Base-by-base conservation (phyloP, 2,797 vertebrate genomes). In the Neoniphon sammara region DNA sequence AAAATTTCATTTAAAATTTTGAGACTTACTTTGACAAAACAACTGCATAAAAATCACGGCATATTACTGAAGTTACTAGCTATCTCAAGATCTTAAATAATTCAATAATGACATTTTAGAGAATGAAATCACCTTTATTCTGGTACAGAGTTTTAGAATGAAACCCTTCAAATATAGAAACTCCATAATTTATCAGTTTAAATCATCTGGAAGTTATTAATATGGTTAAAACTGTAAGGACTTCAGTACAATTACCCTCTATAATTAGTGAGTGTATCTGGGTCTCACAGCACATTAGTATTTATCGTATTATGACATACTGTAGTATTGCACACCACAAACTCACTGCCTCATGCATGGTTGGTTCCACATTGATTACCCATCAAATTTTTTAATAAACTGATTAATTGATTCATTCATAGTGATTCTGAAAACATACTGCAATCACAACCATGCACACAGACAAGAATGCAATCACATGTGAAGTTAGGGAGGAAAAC, bases 391-490 rank as follows among this genome's bases (percentile, higher is more conserved):
- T 31, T 84, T 81, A 23, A 78, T 66, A 23, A 23, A 12, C 71
- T 34, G 7, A 34, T 68, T 62, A 3, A 42, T 31, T 70, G 25
- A 86, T 69, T 73, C 0, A n/a, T 21, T 54, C 61, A 53, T 54
- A 42, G 12, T 27, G 49, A 71, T 55, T 46, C 23, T 25, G n/a
- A n/a, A 30, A 65, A 75, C 74, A 57, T 77, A 73, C 66, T 58
- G 65, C 46, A n/a, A 20, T 61, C 15, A 78, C 54, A 75, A 23
- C 18, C 87, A 89, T 90, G 87, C 91, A 74, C 44, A 86, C 20
- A 86, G 31, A 86, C 61, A 49, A 72, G 21, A 82, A 65, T 25
- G 73, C 55, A 64, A 60, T 71, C 3, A 77, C 10, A 56, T 76
- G 73, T 46, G 70, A 53, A 30, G 82, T 81, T 77, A 88, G 25